These are phyloP conservation scores for Hylia prasina DNA, from an alignment of 2,113 vertebrate species.

Conservation along the genomic window DNA sequence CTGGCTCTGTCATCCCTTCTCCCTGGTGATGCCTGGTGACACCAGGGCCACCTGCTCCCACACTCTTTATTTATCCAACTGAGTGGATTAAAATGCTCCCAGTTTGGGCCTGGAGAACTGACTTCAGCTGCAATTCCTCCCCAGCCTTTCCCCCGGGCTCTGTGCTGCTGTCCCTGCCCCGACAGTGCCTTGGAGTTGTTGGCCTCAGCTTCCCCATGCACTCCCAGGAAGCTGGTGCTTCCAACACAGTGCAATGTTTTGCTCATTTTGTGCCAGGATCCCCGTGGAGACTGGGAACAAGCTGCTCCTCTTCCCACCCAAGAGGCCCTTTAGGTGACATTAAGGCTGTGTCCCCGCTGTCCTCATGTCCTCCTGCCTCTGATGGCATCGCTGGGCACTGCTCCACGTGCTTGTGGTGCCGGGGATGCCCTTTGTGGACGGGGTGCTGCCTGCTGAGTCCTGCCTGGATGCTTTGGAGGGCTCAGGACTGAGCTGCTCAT, in stretches of 20 bases:
- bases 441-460: neutral
- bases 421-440: neutral
- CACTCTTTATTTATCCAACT: neutral
- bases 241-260: neutral
- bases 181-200: neutral
- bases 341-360: neutral
- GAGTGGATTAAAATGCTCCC: neutral
- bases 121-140: neutral
- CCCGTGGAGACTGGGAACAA: neutral
- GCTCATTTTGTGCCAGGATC: neutral
- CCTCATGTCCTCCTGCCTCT: neutral
- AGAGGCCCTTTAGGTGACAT: neutral
- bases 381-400: neutral
- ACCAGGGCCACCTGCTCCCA: neutral
- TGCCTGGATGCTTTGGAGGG: neutral
- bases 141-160: neutral
- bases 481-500: neutral
- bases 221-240: neutral
- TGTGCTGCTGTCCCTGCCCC: neutral
- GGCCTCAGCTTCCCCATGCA: neutral
- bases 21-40: neutral
- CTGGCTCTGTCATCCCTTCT: neutral
- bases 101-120: neutral
- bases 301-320: neutral
- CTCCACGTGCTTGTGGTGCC: neutral